phyloP scores from a whole-genome alignment of 2,113 vertebrate genomes.

The Eulemur rufifrons region DNA sequence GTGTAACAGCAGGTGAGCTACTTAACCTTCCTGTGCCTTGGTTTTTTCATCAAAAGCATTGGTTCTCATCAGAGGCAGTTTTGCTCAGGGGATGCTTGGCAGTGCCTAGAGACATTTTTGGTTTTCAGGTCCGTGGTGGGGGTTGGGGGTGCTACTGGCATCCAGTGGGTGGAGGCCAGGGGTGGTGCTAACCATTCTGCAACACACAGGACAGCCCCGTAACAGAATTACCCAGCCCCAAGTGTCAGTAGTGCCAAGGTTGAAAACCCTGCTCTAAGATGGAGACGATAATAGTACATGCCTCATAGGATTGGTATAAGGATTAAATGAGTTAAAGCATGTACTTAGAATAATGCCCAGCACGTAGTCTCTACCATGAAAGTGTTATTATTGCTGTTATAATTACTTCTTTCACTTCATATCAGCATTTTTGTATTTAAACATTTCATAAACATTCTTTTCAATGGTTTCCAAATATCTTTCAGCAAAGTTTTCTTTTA shows the following conservation, averaged over 20 bases:
- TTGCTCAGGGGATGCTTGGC: not conserved
- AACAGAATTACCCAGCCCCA: not conserved
- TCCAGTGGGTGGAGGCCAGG: not conserved
- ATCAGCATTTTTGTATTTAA: not conserved
- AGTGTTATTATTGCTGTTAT: not conserved
- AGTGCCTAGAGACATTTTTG: not conserved
- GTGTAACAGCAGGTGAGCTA: not conserved
- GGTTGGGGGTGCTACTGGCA: not conserved
- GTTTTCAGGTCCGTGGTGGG: not conserved
- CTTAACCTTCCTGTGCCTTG: not conserved
- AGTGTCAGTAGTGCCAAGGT: not conserved
- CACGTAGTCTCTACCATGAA: not conserved
- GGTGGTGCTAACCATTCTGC: not conserved
- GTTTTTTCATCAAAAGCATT: not conserved
- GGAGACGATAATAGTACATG: not conserved
- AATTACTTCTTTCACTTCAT: not conserved
- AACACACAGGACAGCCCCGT: not conserved
- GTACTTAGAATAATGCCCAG: not conserved
- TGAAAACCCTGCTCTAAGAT: not conserved
- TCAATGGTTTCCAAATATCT: conserved; percentile 7
- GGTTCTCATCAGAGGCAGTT: not conserved
- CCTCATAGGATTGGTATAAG: not conserved
- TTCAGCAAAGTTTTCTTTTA: conserved; percentile 4
- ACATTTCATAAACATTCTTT: not conserved
- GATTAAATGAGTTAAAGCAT: not conserved